Evolutionary conservation across 2,797 vertebrate genomes (phyloP).

Genomic region (Coregonus ussuriensis): DNA sequence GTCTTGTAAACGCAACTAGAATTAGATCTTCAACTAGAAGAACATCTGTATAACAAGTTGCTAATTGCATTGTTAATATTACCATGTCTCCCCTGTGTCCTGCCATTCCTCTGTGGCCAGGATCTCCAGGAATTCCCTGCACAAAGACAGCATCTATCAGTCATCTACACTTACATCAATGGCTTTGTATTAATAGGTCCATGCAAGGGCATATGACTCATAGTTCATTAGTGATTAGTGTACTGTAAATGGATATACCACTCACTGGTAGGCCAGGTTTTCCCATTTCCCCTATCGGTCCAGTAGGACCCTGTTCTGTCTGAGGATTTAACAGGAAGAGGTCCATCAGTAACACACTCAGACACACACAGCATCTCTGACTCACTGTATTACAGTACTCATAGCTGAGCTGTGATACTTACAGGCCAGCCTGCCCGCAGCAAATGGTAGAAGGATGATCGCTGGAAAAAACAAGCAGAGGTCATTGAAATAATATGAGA

Average conservation of each 20-base stretch:
- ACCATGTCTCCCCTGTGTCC: conserved; percentile 76
- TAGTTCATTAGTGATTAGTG: background rate
- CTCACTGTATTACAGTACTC: background rate
- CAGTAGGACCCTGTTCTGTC: conserved; percentile 70
- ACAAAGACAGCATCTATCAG: conserved; percentile 13
- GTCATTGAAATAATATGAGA: background rate
- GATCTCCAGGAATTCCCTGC: conserved; percentile 75
- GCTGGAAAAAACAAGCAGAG: conserved; percentile 62
- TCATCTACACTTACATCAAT: background rate
- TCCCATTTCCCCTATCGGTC: conserved; percentile 75
- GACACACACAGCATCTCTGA: background rate
- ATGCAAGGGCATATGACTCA: background rate
- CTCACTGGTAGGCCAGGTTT: conserved; percentile 78
- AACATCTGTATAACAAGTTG: background rate
- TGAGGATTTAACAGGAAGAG: conserved; percentile 38
- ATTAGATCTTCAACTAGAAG: too few relatives aligned
- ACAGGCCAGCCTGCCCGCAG: conserved; percentile 80
- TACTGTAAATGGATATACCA: conserved; percentile 15
- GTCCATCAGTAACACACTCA: background rate
- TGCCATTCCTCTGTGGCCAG: conserved; percentile 70
- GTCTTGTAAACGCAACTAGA: background rate
- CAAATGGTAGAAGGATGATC: conserved; percentile 76
- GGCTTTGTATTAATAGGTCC: background rate
- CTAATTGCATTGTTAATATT: conserved; percentile 27
- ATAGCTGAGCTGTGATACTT: conserved; percentile 55